Evolutionary conservation across 2,888 invertebrate genomes (phyloP).

Genomic region (Mythimna lalbum): DNA sequence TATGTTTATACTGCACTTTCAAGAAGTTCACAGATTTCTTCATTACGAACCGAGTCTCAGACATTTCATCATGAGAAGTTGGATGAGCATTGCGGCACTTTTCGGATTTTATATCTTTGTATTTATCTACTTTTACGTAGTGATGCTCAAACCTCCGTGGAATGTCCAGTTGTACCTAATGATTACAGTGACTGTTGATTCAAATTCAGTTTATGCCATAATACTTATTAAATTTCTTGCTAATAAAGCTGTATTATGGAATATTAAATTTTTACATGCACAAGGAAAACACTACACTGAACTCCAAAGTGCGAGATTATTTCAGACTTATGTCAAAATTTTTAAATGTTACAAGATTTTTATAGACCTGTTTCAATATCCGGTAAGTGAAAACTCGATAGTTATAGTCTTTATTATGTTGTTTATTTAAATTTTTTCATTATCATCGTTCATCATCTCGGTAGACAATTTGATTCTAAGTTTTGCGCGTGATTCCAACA

Average conservation of each 20-base stretch:
- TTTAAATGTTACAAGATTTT: slow-evolving; percentile 2
- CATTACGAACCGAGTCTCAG: neutral
- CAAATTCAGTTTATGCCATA: slow-evolving; percentile 9
- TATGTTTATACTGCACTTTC: slow-evolving; percentile 3
- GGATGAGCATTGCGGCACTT: neutral
- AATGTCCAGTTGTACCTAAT: neutral
- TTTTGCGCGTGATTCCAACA: no score
- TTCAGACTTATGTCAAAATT: slow-evolving; percentile 3
- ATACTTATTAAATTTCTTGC: slow-evolving; percentile 1
- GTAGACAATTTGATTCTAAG: no score
- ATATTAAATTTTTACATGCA: neutral
- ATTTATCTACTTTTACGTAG: neutral
- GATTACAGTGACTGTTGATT: neutral
- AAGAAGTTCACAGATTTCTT: slow-evolving; percentile 14
- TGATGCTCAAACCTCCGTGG: neutral
- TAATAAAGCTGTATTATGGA: slow-evolving; percentile 17
- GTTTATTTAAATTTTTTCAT: no score
- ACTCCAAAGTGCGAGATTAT: neutral
- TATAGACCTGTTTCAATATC: neutral
- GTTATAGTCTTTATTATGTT: no score
- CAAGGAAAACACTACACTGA: neutral
- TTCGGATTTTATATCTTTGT: slow-evolving; percentile 9
- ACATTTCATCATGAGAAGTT: slow-evolving; percentile 7
- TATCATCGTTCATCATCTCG: no score
- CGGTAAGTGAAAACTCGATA: slow-evolving; percentile 3